Conservation (phyloP, 2,888 invertebrate genomes). For the Caenorhabditis japonica region DNA sequence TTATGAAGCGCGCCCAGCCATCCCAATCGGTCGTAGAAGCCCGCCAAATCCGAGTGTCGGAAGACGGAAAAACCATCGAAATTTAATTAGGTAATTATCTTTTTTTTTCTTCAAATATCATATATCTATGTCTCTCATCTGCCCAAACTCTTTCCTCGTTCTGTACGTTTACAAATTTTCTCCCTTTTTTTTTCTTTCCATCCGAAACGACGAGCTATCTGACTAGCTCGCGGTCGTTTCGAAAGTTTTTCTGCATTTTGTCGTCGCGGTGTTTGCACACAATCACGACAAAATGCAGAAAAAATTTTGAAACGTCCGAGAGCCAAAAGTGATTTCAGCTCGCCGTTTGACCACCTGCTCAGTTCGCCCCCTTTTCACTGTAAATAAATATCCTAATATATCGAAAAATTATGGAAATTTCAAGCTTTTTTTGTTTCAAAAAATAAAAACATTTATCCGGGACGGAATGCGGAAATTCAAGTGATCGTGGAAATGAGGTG, state of each 20-base stretch:
- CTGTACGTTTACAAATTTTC: slow-evolving; percentile 2
- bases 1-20: slow-evolving; percentile 34
- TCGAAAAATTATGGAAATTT: not conserved
- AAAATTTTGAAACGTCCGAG: no score
- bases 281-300: no score
- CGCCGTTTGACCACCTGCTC: slow-evolving; percentile 46
- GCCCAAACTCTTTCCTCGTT: slow-evolving; percentile 45
- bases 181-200: not conserved
- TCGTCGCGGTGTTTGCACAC: no score
- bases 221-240: slow-evolving; percentile 15
- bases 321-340: slow-evolving; percentile 53
- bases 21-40: slow-evolving; percentile 44
- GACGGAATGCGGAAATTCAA: slow-evolving; percentile 33
- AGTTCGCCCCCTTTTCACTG: slow-evolving; percentile 37
- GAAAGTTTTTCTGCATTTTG: no score
- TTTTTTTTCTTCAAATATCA: slow-evolving; percentile 2
- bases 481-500: slow-evolving; percentile 7
- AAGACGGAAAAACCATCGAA: slow-evolving; percentile 47
- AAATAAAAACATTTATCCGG: slow-evolving; percentile 23
- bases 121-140: slow-evolving; percentile 29
- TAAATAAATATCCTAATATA: slow-evolving; percentile 27
- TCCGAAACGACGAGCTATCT: slow-evolving; percentile 43
- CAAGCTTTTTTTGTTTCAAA: not conserved
- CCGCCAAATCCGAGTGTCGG: slow-evolving; percentile 44
- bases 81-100: slow-evolving; percentile 18